Evolutionary conservation across 92 coral and sea anemone species (phyloP), one percentile per base, ranked within the genome.

Genomic region (Porites lobata): DNA sequence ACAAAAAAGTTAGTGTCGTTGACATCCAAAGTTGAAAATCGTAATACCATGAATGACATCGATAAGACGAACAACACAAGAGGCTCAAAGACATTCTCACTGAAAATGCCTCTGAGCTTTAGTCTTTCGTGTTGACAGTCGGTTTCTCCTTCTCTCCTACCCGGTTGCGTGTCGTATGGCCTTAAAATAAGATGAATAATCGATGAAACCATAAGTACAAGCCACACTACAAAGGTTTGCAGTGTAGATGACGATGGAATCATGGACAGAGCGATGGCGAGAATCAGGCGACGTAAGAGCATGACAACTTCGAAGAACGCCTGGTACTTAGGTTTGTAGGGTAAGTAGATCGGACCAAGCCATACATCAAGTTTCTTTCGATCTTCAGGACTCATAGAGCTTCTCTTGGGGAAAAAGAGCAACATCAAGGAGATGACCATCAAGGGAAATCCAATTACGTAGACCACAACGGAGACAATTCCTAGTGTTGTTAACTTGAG

Each of bases 311-410:
- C 95, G 18, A 86, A 92, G 72, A 71, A 92, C 64, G 50, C 67
- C 50, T 70, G 95, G 54, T 80, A 86, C 20, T 72, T 77, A 29
- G 80, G 84, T 69, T 86, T 92, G 82, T 92, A 92, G n/a, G 95
- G 89, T 18, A 90, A 77, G 66, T 92, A 92, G 13, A 90, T 62
- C 0, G 93, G 85, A 3, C 95, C 93, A 18, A 92, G 89, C 95
- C 93, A 92, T 1, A 87, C 75, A 56, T 92, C 95, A 29, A 92
- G 92, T 29, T 89, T 64, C 10, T 52, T 9, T 18, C 50, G 75
- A 47, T 78, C 85, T 57, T 90, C 91, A 2, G 75, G 77, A 26
- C 68, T 56, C 86, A 92, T 80, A 3, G 19, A 20, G 9, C 59
- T 32, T 69, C 93, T 82, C 81, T 57, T 90, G 63, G 81, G 38